Percentiles rank a stretch among this genome's conserved stretches.
Evolutionary conservation across 2,113 vertebrate genomes (phyloP).

Genomic region (Onychorhynchus coronatus): DNA sequence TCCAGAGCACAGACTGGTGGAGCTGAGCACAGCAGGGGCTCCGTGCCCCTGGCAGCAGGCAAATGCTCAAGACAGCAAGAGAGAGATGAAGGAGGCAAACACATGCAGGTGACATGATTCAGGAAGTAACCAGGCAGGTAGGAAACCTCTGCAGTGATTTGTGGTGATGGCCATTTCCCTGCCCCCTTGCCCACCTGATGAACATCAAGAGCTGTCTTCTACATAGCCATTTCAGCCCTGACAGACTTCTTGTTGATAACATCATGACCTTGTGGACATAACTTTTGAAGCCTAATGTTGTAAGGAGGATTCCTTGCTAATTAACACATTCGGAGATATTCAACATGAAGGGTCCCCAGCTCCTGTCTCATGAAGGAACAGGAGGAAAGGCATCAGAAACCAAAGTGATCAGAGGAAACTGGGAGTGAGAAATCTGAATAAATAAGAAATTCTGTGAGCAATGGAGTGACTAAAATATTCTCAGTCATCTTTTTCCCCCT

Average conservation of each 20-base stretch:
- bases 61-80: neutral
- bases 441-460: neutral
- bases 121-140: neutral
- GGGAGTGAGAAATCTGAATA: neutral
- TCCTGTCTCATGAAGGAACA: neutral
- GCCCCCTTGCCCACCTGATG: accelerated
- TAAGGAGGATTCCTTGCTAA: neutral
- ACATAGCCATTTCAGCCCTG: neutral
- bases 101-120: accelerated
- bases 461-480: neutral
- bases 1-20: accelerated
- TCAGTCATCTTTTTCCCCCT: neutral
- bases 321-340: accelerated
- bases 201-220: neutral
- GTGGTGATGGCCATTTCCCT: accelerated
- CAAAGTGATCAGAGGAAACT: neutral
- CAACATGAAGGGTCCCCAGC: neutral
- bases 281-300: neutral
- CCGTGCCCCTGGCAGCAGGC: accelerated
- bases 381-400: neutral
- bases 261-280: neutral
- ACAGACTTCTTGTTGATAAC: neutral
- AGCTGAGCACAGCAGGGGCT: neutral
- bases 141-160: neutral
- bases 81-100: neutral